These are phyloP conservation scores for Sigmodon hispidus DNA, from an alignment of 2,113 vertebrate genomes.

Conservation along the genomic window DNA sequence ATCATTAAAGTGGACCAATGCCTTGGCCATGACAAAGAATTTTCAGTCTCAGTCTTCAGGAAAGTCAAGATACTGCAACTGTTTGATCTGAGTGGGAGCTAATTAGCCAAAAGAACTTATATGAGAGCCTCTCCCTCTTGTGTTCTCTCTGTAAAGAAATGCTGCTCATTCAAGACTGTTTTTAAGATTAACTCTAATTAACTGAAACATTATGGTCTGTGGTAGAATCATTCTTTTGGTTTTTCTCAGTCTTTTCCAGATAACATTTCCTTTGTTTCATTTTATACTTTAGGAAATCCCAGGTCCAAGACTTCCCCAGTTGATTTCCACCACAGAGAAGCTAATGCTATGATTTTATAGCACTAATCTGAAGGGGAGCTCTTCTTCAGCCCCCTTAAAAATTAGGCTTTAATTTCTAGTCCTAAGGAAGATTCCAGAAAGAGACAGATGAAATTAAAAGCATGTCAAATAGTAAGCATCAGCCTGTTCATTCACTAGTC, in stretches of 20 bases:
- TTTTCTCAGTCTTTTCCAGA: background rate
- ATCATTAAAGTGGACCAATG: background rate
- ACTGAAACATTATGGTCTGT: background rate
- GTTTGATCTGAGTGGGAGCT: background rate
- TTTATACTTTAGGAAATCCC: constrained; percentile 7
- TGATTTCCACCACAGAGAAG: background rate
- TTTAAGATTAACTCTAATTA: background rate
- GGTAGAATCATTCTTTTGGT: background rate
- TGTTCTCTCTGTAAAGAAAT: background rate
- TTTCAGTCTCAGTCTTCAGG: background rate
- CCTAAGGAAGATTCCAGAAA: background rate
- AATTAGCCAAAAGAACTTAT: background rate
- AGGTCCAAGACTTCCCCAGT: background rate
- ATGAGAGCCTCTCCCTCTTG: background rate
- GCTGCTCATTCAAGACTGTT: background rate
- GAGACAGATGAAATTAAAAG: background rate
- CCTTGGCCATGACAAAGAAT: background rate
- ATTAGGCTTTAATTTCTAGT: constrained; percentile 11
- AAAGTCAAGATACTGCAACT: background rate
- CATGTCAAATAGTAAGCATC: background rate
- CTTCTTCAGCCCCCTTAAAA: background rate
- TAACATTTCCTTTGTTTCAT: background rate
- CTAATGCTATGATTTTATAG: background rate
- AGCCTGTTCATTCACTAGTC: background rate
- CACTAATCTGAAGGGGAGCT: background rate